Percentiles rank a stretch among this genome's conserved stretches.
Evolutionary conservation across 64 coral and sea anemone genomes (phyloP).

Genomic region (Dendrophyllia cribrosa): DNA sequence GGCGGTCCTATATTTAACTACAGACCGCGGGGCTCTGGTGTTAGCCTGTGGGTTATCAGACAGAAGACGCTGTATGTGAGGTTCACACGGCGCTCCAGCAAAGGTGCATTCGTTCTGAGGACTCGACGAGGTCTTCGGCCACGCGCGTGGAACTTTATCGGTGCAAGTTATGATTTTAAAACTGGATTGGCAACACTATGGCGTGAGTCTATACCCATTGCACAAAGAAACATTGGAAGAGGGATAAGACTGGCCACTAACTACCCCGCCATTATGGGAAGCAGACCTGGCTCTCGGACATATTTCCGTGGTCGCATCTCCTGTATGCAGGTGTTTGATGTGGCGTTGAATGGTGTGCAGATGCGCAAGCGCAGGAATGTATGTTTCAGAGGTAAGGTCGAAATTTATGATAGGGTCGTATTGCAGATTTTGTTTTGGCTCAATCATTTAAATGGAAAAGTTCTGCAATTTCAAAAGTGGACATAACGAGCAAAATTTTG

Average conservation of each 20-base stretch:
- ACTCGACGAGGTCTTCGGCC: slow-evolving; percentile 17
- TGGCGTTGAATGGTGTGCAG: slow-evolving; percentile 54
- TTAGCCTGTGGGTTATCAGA: slow-evolving; percentile 31
- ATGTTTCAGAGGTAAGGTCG: slow-evolving; percentile 74
- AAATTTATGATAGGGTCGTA: too few relatives aligned
- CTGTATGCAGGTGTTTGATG: slow-evolving; percentile 85
- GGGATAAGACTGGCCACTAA: slow-evolving; percentile 70
- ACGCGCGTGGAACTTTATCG: slow-evolving; percentile 77
- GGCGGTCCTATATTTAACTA: slow-evolving; percentile 81
- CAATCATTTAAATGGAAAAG: background rate
- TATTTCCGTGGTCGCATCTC: slow-evolving; percentile 71
- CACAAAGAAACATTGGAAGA: slow-evolving; percentile 66
- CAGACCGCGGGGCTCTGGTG: slow-evolving; percentile 1
- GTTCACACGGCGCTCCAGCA: slow-evolving; percentile 9
- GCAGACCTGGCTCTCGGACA: slow-evolving; percentile 10
- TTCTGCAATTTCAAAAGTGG: too few relatives aligned
- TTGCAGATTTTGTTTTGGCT: background rate
- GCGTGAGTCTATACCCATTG: slow-evolving; percentile 50
- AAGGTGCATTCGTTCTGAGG: slow-evolving; percentile 17
- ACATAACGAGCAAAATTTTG: too few relatives aligned
- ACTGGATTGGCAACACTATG: slow-evolving; percentile 75
- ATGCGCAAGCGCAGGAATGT: slow-evolving; percentile 76
- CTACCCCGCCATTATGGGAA: slow-evolving; percentile 67
- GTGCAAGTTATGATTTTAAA: slow-evolving; percentile 64
- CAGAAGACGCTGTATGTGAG: slow-evolving; percentile 48